These are phyloP conservation scores for Ypsolopha scabrella DNA, from an alignment of 2,888 invertebrate genomes.

Conservation along the genomic window DNA sequence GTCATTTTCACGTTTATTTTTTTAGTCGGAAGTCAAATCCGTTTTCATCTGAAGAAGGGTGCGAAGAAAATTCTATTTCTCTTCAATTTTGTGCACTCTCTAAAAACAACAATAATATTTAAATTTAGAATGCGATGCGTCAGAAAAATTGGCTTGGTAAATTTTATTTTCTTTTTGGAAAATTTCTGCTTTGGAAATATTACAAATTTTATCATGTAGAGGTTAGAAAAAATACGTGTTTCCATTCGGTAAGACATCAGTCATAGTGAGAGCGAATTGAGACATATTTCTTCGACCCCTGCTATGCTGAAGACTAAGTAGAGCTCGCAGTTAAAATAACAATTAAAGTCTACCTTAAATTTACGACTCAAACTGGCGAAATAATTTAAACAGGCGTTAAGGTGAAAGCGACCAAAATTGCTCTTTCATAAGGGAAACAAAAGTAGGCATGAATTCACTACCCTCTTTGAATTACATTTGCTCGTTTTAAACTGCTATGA, in stretches of 20 bases:
- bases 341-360: constrained; percentile 67
- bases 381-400: constrained; percentile 58
- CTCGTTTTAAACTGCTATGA: constrained; percentile 41
- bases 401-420: constrained; percentile 50
- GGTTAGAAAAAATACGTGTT: neutral
- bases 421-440: constrained; percentile 56
- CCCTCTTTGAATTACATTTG: constrained; percentile 37
- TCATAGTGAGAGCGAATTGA: constrained; percentile 63
- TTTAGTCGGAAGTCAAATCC: constrained; percentile 39
- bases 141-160: constrained; percentile 8
- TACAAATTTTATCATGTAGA: neutral
- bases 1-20: constrained; percentile 25
- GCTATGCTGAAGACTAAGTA: constrained; percentile 47
- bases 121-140: constrained; percentile 51
- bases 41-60: constrained; percentile 43
- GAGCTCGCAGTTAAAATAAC: constrained; percentile 69
- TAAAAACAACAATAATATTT: constrained; percentile 66
- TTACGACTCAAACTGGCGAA: constrained; percentile 66
- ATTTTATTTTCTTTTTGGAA: too few species aligned
- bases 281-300: constrained; percentile 61
- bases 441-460: constrained; percentile 42
- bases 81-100: constrained; percentile 65
- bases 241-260: constrained; percentile 30
- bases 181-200: too few species aligned
- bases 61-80: constrained; percentile 58